phyloP scores from a whole-genome alignment of 2,888 invertebrate species.

The Griposia aprilina region DNA sequence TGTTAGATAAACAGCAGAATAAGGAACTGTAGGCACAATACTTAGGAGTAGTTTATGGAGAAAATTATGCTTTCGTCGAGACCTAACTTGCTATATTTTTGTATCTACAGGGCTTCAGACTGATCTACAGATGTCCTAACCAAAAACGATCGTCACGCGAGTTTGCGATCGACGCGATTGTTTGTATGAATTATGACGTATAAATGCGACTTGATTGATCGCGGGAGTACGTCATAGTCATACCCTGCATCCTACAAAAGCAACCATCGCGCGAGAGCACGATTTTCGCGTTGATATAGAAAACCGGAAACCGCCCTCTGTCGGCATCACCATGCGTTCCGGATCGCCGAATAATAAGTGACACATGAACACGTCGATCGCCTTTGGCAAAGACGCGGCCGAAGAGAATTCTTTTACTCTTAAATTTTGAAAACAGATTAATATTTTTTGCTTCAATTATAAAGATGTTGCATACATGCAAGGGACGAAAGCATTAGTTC shows the following conservation, averaged over 20 bases:
- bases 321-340: background rate
- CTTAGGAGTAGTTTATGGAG: constrained; percentile 7
- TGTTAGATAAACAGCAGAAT: constrained; percentile 57
- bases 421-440: background rate
- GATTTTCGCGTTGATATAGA: background rate
- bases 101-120: background rate
- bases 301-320: background rate
- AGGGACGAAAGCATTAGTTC: constrained; percentile 29
- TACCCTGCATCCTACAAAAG: background rate
- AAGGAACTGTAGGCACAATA: constrained; percentile 62
- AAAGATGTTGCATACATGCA: background rate
- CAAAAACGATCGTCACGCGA: too few relatives aligned
- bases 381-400: background rate
- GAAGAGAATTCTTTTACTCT: background rate
- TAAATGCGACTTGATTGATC: background rate
- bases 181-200: background rate
- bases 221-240: background rate
- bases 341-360: background rate
- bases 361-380: background rate
- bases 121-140: too few relatives aligned
- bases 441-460: background rate
- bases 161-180: background rate
- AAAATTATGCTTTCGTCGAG: constrained; percentile 14
- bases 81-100: background rate
- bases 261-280: background rate